phyloP scores from a whole-genome alignment of 2,797 vertebrate genomes.

The Kryptopterus vitreolus region DNA sequence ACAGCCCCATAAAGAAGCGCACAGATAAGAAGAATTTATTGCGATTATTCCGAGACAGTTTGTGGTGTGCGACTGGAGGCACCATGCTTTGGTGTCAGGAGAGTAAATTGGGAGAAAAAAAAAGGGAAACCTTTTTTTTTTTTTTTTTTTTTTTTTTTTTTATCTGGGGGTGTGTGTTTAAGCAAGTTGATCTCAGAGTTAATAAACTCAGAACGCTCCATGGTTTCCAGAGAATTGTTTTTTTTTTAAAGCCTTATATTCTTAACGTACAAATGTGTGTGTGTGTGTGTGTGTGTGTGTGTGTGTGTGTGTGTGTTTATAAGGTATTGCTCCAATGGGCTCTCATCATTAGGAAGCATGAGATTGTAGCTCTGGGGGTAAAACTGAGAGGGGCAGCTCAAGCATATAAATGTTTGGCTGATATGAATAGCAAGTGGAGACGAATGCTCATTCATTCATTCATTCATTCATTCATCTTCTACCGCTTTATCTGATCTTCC shows the following conservation, averaged over 20 bases:
- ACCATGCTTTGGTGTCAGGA: not conserved
- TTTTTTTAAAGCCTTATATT: not conserved
- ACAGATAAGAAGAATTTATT: not conserved
- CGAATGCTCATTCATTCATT: no score
- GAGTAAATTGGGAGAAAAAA: not conserved
- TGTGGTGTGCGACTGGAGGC: not conserved
- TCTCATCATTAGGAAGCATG: not conserved
- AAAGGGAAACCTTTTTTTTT: not conserved
- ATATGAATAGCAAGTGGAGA: not conserved
- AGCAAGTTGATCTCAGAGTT: not conserved
- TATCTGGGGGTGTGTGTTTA: not conserved
- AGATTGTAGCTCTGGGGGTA: not conserved
- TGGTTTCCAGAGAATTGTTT: not conserved
- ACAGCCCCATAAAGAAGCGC: not conserved
- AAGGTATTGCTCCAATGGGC: not conserved
- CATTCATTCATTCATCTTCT: no score
- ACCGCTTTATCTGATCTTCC: no score
- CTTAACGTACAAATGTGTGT: not conserved
- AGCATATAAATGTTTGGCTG: not conserved
- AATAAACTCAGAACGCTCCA: constrained; percentile 1
- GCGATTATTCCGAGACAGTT: not conserved
- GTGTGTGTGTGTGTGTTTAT: not conserved
- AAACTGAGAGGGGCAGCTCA: not conserved
- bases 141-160: no score
- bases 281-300: no score